phyloP scores from a whole-genome alignment of 1,140 invertebrate genomes.

The Oedothorax gibbosus region DNA sequence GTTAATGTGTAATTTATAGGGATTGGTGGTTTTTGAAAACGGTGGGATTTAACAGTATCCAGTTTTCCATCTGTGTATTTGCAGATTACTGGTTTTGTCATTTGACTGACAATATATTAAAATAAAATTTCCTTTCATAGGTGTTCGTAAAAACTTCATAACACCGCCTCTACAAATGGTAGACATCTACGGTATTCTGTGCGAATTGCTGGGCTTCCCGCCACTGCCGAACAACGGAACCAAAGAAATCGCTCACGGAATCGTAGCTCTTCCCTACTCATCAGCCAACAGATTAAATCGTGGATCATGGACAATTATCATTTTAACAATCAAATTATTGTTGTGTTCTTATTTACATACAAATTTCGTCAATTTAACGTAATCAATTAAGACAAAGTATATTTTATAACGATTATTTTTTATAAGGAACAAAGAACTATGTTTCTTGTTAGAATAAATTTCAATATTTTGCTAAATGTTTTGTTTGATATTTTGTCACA shows the following conservation, averaged over 20 bases:
- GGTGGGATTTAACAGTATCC: too few relatives aligned
- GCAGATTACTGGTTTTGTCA: too few relatives aligned
- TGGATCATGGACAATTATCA: not conserved
- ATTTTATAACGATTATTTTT: too few relatives aligned
- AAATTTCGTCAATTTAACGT: not conserved
- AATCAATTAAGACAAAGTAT: not conserved
- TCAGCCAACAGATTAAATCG: not conserved
- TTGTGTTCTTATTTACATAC: not conserved
- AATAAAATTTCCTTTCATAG: constrained; percentile 19
- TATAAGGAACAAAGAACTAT: too few relatives aligned
- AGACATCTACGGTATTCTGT: constrained; percentile 63
- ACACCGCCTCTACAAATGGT: constrained; percentile 61
- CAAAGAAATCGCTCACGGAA: constrained; percentile 24
- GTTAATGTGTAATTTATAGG: too few relatives aligned
- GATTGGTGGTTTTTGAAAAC: too few relatives aligned
- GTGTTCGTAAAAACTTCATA: constrained; percentile 45
- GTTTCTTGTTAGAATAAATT: not conserved
- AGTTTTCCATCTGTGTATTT: too few relatives aligned
- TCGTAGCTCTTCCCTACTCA: constrained; percentile 17
- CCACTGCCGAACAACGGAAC: constrained; percentile 63
- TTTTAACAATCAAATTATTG: not conserved
- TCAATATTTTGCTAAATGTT: too few relatives aligned
- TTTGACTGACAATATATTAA: too few relatives aligned
- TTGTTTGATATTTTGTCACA: too few relatives aligned
- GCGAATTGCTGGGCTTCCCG: constrained; percentile 58